Evolutionary conservation across 2,113 vertebrate genomes (phyloP).

Genomic region (Saguinus imperator): DNA sequence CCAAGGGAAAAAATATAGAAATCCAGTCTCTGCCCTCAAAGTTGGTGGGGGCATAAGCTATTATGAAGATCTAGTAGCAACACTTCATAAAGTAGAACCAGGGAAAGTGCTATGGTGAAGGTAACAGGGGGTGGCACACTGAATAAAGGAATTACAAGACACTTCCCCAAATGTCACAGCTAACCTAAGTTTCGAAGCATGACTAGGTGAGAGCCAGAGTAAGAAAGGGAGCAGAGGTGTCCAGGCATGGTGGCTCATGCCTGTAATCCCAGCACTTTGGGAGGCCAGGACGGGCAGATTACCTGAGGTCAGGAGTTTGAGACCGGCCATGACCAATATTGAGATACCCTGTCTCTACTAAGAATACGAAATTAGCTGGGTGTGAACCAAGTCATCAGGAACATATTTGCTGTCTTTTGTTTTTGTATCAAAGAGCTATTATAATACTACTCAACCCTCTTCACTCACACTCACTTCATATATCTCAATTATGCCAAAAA

Average conservation of each 20-base stretch:
- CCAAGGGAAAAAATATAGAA: neutral
- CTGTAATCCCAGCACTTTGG: no score
- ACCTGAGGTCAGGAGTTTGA: no score
- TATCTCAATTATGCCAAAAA: neutral
- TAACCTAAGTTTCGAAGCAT: neutral
- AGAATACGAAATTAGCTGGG: no score
- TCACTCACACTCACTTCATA: neutral
- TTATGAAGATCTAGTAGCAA: no score
- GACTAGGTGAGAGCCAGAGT: neutral
- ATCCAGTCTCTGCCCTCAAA: neutral
- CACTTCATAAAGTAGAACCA: no score
- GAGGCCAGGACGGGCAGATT: no score
- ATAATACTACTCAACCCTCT: neutral
- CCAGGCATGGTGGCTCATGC: no score
- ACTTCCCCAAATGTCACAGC: neutral
- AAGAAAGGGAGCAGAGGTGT: neutral
- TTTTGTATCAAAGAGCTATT: neutral
- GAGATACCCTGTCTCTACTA: no score
- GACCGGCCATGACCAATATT: no score
- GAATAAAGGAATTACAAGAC: neutral
- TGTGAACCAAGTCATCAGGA: neutral
- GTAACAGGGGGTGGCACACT: rapidly evolving
- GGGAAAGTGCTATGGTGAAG: no score
- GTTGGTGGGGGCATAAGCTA: neutral
- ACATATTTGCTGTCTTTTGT: neutral